Base-by-base conservation (phyloP, 2,888 invertebrate genomes). In the Cynaeus angustus region DNA sequence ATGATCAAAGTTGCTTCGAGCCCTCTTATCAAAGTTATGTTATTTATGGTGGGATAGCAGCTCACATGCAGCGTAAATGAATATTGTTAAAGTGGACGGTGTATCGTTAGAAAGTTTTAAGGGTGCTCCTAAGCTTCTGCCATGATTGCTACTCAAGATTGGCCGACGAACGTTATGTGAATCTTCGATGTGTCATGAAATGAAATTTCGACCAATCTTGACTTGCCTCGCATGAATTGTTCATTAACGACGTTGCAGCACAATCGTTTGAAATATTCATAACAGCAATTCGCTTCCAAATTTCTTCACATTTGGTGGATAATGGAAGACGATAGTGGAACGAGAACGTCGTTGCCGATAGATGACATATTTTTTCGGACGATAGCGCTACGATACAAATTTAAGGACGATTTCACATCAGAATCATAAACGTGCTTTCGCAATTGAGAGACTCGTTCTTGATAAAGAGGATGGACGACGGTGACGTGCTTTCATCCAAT, bases 181-280 rank as follows among this genome's bases (percentile, higher is more conserved):
- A 74, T 75, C 58, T 68, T 58, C 67, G 71, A 73, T 72, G 62
- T 71, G 67, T 64, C 71, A 68, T 58, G 70, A 71, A 72, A 68
- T 58, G 70, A 71, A 72, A 72, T 73, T 75, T 70, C 61, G 72
- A 70, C 66, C 68, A 70, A 68, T 72, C 70, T 69, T 64, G 53
- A 66, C 68, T 56, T 12, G 12, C 30, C 30, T 53, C 72, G 71
- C 71, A 77, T 79, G 77, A 79, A 79, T 79, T 79, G 78, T 78
- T 79, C 78, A 79, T 79, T 78, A 79, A 75, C 48, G 72, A 71
- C 68, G 69, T 59, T 71, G 72, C 68, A 67, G 59, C 61, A 46
- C 58, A 53, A 70, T 68, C 68, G 43, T 66, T 66, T 77, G 77
- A 77, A 78, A 78, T 78, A 78, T 78, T 78, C 75, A 77, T 78